A percentile compares a stretch with the other conserved stretches of the same genome.
Evolutionary conservation across 1,140 invertebrate genomes (phyloP).

Genomic region (Stegodyphus mimosarum): DNA sequence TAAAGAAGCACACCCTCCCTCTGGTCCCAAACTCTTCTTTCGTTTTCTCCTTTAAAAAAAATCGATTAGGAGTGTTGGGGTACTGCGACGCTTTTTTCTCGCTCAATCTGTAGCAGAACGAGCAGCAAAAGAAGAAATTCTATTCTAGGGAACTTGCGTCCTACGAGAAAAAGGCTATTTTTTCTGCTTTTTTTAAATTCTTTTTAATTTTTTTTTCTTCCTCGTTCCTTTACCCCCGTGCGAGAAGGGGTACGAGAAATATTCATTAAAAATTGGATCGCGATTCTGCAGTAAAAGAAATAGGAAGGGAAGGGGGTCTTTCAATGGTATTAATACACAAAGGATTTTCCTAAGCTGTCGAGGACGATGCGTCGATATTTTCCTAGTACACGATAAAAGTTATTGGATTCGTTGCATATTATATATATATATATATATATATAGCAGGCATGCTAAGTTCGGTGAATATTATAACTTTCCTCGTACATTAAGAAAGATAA

Average conservation of each 20-base stretch:
- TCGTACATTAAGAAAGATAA: too few relatives aligned
- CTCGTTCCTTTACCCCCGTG: not conserved
- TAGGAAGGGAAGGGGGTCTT: slow-evolving; percentile 9
- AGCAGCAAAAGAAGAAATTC: slow-evolving; percentile 24
- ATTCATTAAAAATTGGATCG: slow-evolving; percentile 51
- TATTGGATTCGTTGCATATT: too few relatives aligned
- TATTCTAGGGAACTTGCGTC: slow-evolving; percentile 48
- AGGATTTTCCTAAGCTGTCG: not conserved
- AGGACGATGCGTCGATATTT: too few relatives aligned
- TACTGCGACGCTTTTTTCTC: slow-evolving; percentile 19
- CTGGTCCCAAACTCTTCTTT: slow-evolving; percentile 22
- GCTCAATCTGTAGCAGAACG: slow-evolving; percentile 53
- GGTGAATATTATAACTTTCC: too few relatives aligned
- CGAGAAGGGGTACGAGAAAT: slow-evolving; percentile 37
- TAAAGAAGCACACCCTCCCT: not conserved
- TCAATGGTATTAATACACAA: slow-evolving; percentile 36
- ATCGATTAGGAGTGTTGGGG: slow-evolving; percentile 32
- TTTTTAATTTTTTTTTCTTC: not conserved
- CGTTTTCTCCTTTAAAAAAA: slow-evolving; percentile 54
- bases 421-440: too few relatives aligned
- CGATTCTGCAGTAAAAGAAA: slow-evolving; percentile 14
- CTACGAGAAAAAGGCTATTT: slow-evolving; percentile 12
- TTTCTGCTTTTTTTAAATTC: not conserved
- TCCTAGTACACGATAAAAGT: too few relatives aligned
- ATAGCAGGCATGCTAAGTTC: too few relatives aligned